Conservation (phyloP, 2,888 invertebrate species). For the Agriopis aurantiaria region DNA sequence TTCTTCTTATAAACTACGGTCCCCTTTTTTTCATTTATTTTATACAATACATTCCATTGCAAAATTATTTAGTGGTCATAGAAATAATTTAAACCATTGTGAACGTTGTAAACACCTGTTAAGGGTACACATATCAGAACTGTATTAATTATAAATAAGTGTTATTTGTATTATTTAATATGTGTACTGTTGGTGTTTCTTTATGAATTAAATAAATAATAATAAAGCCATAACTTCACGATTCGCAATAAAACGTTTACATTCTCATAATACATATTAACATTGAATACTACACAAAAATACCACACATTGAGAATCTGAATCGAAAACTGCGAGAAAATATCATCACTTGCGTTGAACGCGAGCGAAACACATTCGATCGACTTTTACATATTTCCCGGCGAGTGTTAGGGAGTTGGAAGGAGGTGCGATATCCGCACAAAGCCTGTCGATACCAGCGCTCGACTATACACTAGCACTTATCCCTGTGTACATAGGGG, state of each 20-base stretch:
- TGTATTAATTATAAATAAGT: too few species aligned
- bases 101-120: too few species aligned
- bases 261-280: slow-evolving; percentile 6
- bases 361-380: slow-evolving; percentile 31
- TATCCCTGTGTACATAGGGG: slow-evolving; percentile 12
- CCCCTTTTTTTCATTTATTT: too few species aligned
- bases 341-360: slow-evolving; percentile 18
- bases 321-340: slow-evolving; percentile 11
- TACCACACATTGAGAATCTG: neutral
- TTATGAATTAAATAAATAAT: too few species aligned
- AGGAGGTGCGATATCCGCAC: slow-evolving; percentile 21
- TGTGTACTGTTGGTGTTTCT: too few species aligned
- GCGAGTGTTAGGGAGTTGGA: slow-evolving; percentile 14
- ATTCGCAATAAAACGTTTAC: neutral
- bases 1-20: too few species aligned
- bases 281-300: slow-evolving; percentile 15
- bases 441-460: slow-evolving; percentile 32
- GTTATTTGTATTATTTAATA: too few species aligned
- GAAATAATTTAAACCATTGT: too few species aligned
- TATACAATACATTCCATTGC: too few species aligned
- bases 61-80: too few species aligned
- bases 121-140: too few species aligned
- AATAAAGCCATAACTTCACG: too few species aligned
- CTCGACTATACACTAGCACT: slow-evolving; percentile 2
- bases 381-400: slow-evolving; percentile 35